Percentiles rank a stretch among this genome's conserved stretches.
Evolutionary conservation across 2,113 vertebrate genomes (phyloP).

Genomic region (Heterotis niloticus): DNA sequence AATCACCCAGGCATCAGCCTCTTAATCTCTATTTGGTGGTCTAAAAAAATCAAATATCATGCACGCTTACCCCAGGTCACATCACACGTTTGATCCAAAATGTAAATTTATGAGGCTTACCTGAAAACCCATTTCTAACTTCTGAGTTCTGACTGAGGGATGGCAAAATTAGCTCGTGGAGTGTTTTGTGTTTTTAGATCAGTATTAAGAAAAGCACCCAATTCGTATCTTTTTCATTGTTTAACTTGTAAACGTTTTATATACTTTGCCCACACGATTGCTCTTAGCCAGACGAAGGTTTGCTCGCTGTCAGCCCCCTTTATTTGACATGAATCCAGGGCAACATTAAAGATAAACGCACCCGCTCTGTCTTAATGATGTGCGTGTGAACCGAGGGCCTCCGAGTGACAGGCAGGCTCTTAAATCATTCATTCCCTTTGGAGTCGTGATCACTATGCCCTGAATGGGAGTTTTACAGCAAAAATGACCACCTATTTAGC

Average conservation of each 20-base stretch:
- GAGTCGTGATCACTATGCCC: neutral
- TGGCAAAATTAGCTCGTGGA: conserved; percentile 9
- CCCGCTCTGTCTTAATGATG: neutral
- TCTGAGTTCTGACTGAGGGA: neutral
- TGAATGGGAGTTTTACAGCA: neutral
- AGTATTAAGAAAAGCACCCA: conserved; percentile 24
- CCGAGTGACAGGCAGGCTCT: conserved; percentile 11
- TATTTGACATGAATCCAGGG: neutral
- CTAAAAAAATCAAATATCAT: neutral
- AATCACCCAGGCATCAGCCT: neutral
- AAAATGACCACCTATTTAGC: neutral
- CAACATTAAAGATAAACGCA: conserved; percentile 18
- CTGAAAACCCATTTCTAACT: neutral
- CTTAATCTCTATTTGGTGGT: neutral
- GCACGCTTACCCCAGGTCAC: neutral
- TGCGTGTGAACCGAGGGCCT: neutral
- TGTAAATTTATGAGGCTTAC: neutral
- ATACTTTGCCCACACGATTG: neutral
- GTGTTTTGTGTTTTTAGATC: conserved; percentile 24
- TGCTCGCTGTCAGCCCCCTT: no score
- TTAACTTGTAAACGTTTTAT: neutral
- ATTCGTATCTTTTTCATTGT: conserved; percentile 16
- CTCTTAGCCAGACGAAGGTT: neutral
- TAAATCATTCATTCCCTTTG: conserved; percentile 14
- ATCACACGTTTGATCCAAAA: neutral